Evolutionary conservation across 2,113 vertebrate species (phyloP).

Genomic region (Baryphthengus martii): DNA sequence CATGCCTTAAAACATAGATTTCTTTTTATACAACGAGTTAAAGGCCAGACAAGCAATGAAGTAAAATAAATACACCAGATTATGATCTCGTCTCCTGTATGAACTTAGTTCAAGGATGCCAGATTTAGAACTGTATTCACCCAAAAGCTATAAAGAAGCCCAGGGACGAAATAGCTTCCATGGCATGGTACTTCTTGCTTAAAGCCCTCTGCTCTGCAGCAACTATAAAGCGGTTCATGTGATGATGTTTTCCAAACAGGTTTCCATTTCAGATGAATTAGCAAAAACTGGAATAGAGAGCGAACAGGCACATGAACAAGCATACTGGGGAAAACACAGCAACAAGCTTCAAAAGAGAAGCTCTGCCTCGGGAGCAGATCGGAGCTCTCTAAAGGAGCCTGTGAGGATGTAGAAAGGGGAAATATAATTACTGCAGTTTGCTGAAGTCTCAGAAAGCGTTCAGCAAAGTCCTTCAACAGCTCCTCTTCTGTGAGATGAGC

Average conservation of each 20-base stretch:
- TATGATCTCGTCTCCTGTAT: background rate
- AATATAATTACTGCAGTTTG: background rate
- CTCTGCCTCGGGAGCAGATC: background rate
- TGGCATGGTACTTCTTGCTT: background rate
- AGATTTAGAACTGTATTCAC: background rate
- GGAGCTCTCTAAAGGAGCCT: background rate
- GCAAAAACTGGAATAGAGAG: background rate
- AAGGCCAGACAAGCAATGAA: background rate
- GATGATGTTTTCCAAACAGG: background rate
- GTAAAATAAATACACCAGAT: background rate
- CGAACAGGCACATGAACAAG: background rate
- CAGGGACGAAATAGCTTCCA: background rate
- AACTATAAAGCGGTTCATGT: background rate
- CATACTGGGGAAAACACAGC: background rate
- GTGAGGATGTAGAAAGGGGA: background rate
- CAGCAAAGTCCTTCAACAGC: background rate
- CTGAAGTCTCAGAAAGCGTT: background rate
- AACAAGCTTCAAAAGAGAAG: background rate
- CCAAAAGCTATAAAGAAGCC: background rate
- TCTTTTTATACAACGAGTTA: background rate
- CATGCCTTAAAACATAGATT: background rate
- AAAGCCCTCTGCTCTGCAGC: background rate
- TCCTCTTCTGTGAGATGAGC: background rate
- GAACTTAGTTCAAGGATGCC: background rate
- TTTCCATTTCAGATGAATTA: background rate